phyloP scores from a whole-genome alignment of 2,797 vertebrate species.

The Babyrousa celebensis region DNA sequence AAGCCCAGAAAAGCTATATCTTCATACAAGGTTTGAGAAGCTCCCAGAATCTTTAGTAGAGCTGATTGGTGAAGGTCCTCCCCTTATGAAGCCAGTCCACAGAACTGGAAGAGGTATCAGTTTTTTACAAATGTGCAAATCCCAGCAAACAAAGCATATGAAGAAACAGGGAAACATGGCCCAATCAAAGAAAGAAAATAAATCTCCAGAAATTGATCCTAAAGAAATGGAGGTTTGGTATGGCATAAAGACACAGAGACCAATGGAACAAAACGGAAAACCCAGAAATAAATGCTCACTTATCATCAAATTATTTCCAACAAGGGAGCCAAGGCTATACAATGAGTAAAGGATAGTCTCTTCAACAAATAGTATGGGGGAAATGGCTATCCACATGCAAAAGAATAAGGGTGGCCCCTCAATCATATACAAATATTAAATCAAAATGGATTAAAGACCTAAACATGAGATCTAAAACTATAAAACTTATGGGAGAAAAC shows the following conservation, averaged over 20 bases:
- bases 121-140: not conserved
- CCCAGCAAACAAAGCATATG: not conserved
- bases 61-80: not conserved
- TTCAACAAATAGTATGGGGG: too few relatives aligned
- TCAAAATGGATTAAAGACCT: too few relatives aligned
- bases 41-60: not conserved
- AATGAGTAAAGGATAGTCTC: not conserved
- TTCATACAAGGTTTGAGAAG: not conserved
- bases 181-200: conserved; percentile 21
- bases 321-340: not conserved
- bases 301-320: not conserved
- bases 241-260: not conserved
- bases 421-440: too few relatives aligned
- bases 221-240: not conserved
- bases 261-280: not conserved
- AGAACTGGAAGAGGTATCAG: not conserved
- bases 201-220: not conserved
- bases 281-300: not conserved
- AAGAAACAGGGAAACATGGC: not conserved
- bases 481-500: too few relatives aligned
- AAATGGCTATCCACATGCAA: too few relatives aligned
- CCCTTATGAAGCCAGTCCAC: not conserved
- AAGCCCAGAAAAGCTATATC: not conserved
- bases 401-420: too few relatives aligned
- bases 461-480: too few relatives aligned